These are phyloP conservation scores for Phylloscopus whistleri DNA, from an alignment of 2,113 vertebrate species.

Conservation along the genomic window DNA sequence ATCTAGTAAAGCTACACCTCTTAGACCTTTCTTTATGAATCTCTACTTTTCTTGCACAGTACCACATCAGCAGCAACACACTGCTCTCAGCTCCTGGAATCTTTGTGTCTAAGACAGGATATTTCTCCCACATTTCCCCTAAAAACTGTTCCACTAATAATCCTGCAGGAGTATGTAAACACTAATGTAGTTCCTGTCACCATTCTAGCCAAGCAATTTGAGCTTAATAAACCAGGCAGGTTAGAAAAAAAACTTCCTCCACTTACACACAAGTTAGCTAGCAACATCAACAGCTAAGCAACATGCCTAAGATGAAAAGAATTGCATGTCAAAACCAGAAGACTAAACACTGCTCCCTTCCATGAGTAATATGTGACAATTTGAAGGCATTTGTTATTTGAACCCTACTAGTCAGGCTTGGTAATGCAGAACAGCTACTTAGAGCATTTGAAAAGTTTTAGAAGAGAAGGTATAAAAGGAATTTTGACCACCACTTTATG, in stretches of 20 bases:
- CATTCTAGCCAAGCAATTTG: neutral
- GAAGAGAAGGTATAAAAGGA: neutral
- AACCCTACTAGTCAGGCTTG: neutral
- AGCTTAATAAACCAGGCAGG: neutral
- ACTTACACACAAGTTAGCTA: neutral
- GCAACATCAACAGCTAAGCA: neutral
- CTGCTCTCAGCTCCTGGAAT: neutral
- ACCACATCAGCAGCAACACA: neutral
- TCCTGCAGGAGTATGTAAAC: neutral
- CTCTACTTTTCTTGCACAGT: neutral
- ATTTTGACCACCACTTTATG: neutral
- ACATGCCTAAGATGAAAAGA: neutral
- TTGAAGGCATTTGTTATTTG: neutral
- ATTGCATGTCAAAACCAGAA: neutral
- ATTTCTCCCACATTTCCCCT: neutral
- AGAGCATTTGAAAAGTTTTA: neutral
- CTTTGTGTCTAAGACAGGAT: neutral
- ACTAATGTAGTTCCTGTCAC: neutral
- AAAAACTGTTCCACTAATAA: neutral
- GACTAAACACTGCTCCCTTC: neutral
- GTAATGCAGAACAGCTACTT: neutral
- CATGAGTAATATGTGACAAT: neutral
- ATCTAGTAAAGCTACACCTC: neutral
- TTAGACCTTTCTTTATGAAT: neutral
- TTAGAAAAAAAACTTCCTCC: neutral